These are phyloP conservation scores for Frankliniella intonsa DNA, from an alignment of 2,888 invertebrate species.

Conservation along the genomic window DNA sequence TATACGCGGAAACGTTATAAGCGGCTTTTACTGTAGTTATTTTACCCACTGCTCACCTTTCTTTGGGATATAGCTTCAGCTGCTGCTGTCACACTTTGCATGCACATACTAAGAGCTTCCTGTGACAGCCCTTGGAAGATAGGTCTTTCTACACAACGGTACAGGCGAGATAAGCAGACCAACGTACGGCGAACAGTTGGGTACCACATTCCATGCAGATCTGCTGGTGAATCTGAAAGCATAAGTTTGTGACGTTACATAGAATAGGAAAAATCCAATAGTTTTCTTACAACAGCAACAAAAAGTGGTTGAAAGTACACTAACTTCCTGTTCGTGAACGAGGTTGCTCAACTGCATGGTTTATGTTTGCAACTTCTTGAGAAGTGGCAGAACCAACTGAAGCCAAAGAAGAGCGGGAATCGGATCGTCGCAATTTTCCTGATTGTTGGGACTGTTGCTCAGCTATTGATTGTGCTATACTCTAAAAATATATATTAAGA, in stretches of 20 bases:
- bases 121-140: conserved; percentile 97
- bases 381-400: conserved; percentile 65
- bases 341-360: conserved; percentile 46
- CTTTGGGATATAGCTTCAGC: conserved; percentile 69
- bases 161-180: conserved; percentile 87
- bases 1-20: too few relatives aligned
- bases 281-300: background rate
- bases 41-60: conserved; percentile 50
- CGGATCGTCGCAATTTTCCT: background rate
- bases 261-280: background rate
- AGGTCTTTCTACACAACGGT: conserved; percentile 86
- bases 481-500: conserved; percentile 46
- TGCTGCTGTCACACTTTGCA: conserved; percentile 81
- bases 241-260: background rate
- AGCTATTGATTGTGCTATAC: conserved; percentile 60
- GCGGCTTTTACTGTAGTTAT: too few relatives aligned
- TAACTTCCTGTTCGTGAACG: conserved; percentile 50
- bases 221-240: conserved; percentile 76
- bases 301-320: conserved; percentile 31
- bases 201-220: conserved; percentile 99
- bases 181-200: conserved; percentile 93
- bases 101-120: conserved; percentile 88
- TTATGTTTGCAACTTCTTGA: conserved; percentile 66
- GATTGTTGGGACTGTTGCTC: conserved; percentile 48
- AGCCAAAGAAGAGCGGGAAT: conserved; percentile 53